phyloP scores from a whole-genome alignment of 2,888 invertebrate species.

The Cephus nigrinus region DNA sequence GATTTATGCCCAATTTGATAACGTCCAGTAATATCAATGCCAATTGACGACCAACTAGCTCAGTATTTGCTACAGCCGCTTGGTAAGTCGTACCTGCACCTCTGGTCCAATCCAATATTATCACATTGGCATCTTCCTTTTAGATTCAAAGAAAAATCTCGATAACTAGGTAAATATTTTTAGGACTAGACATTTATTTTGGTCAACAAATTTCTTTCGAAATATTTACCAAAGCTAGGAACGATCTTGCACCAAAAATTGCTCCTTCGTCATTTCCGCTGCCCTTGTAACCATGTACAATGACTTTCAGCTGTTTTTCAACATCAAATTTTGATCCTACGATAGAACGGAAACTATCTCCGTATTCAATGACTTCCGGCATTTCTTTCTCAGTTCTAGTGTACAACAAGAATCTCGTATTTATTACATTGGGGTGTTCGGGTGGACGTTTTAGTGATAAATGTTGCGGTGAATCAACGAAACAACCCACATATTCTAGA shows the following conservation, averaged over 20 bases:
- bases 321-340: constrained; percentile 66
- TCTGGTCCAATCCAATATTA: constrained; percentile 71
- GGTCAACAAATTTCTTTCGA: neutral
- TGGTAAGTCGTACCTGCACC: constrained; percentile 72
- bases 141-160: neutral
- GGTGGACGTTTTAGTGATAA: constrained; percentile 70
- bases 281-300: constrained; percentile 72
- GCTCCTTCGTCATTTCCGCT: constrained; percentile 68
- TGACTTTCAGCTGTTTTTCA: constrained; percentile 67
- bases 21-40: constrained; percentile 69
- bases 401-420: constrained; percentile 70
- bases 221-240: constrained; percentile 68
- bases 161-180: neutral
- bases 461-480: constrained; percentile 67
- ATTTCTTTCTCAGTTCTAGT: constrained; percentile 62
- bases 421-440: constrained; percentile 68
- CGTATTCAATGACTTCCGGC: constrained; percentile 66
- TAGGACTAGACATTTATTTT: neutral
- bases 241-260: constrained; percentile 63
- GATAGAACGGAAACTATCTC: constrained; percentile 67
- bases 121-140: constrained; percentile 70
- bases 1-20: constrained; percentile 65
- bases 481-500: constrained; percentile 71
- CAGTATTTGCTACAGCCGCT: constrained; percentile 72
- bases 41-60: constrained; percentile 71